Conservation (phyloP, 2,888 invertebrate genomes). For the Chesias legatella region DNA sequence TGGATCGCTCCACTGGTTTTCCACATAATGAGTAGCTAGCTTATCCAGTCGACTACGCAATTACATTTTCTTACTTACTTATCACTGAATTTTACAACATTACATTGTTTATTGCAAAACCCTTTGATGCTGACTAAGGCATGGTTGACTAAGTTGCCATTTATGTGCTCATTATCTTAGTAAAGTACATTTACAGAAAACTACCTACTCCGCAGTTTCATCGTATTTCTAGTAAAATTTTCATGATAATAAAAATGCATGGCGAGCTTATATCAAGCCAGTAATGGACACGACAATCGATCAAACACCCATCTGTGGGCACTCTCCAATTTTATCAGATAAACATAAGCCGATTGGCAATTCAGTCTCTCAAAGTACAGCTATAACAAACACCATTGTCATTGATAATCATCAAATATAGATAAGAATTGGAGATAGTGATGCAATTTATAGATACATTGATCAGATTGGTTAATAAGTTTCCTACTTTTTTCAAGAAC, state of each 20-base stretch:
- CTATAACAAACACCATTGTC: conserved; percentile 37
- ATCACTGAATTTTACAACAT: conserved; percentile 2
- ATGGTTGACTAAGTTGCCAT: too few relatives aligned
- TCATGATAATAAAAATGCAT: conserved; percentile 11
- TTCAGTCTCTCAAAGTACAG: conserved; percentile 51
- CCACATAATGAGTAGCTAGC: conserved; percentile 25
- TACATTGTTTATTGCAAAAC: not conserved
- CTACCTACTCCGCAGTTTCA: not conserved
- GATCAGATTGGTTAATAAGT: not conserved
- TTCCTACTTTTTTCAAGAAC: too few relatives aligned
- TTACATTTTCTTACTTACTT: conserved; percentile 9
- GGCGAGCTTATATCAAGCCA: not conserved
- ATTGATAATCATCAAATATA: conserved; percentile 22
- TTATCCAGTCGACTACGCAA: conserved; percentile 21
- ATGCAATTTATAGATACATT: conserved; percentile 14
- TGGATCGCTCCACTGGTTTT: conserved; percentile 22
- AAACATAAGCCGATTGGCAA: conserved; percentile 54
- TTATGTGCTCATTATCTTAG: too few relatives aligned
- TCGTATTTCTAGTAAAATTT: conserved; percentile 8
- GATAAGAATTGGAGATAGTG: conserved; percentile 24
- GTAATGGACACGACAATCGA: conserved; percentile 38
- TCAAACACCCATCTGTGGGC: conserved; percentile 45
- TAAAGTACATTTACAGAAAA: too few relatives aligned
- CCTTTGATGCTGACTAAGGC: not conserved
- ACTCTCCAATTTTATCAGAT: conserved; percentile 57